phyloP scores from a whole-genome alignment of 2,797 vertebrate species.

The Pachyuromys duprasi region DNA sequence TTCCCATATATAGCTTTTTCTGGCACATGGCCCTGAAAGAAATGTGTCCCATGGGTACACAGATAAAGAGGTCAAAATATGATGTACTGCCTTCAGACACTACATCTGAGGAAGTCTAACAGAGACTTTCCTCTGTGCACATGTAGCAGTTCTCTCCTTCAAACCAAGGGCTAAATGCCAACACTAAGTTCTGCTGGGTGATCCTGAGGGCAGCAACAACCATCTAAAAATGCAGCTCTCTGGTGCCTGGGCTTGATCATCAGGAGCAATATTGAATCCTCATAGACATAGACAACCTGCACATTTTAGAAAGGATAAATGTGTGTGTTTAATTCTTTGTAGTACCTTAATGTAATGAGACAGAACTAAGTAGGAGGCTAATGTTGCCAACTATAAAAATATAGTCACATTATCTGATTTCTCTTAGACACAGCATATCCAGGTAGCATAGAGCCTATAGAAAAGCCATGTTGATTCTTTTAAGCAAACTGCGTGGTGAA shows the following conservation, averaged over 20 bases:
- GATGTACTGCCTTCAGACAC: slow-evolving; percentile 56
- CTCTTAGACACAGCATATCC: background rate
- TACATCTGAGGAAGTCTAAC: slow-evolving; percentile 19
- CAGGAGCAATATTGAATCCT: background rate
- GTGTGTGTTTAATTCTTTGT: background rate
- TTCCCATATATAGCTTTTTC: slow-evolving; percentile 60
- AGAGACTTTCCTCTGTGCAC: slow-evolving; percentile 16
- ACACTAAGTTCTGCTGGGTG: background rate
- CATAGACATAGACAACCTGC: background rate
- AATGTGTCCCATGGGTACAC: slow-evolving; percentile 62
- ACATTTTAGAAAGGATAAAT: background rate
- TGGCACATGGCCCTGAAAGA: slow-evolving; percentile 61
- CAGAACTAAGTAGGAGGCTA: background rate
- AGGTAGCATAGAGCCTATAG: background rate
- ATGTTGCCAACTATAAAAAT: background rate
- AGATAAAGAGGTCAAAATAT: slow-evolving; percentile 67
- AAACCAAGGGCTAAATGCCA: slow-evolving; percentile 34
- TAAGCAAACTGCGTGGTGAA: background rate
- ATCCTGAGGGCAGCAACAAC: background rate
- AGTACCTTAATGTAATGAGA: background rate
- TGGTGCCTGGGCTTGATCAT: background rate
- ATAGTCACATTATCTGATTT: background rate
- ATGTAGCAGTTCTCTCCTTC: slow-evolving; percentile 23
- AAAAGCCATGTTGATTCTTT: background rate
- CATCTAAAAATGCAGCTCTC: background rate